Evolutionary conservation across 2,888 invertebrate species (phyloP), one percentile per base, ranked within the genome.

Genomic region (Agrotis puta): DNA sequence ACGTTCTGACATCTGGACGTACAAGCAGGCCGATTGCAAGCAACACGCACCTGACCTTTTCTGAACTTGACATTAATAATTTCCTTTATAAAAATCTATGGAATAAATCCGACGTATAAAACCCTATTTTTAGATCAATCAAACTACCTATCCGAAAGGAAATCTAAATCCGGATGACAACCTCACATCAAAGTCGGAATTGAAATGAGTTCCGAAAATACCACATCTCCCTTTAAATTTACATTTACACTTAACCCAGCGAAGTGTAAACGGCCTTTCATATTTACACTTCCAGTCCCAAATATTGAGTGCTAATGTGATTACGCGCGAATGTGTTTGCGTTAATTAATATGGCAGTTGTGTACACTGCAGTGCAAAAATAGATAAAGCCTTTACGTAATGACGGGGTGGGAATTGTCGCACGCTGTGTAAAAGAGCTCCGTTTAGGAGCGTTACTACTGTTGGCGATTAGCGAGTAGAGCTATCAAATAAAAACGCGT

Each of bases 281-380:
- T 58, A 58, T 70, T 63, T 77, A 53, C 27, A 59, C 47, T 66
- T 14, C 53, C 62, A 27, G 48, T 47, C 43, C 51, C 67, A 58
- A 73, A 81, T 79, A 85, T 81, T 56, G 70, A 61, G 70, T 64
- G 79, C 50, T 78, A 78, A 83, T 83, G 82, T 85, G 70, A 84
- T 81, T 77, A 81, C 73, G 64, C 64, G 24, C 63, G 70, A 65
- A 77, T 85, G 84, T 85, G 79, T 85, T 64, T 68, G 63, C 62
- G 56, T 80, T 85, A 85, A 83, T 85, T 85, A 85, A 85, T 85
- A 70, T 84, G 54, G 70, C 65, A 72, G 84, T 56, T 62, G 72
- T 75, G 62, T 81, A 70, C 69, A 73, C 73, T 72, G 81, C 74
- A 78, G 63, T 77, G 69, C 66, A 77, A 77, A 68, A 77, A 81